Conservation (phyloP, 2,888 invertebrate species). For the Drosophila kanekoi region DNA sequence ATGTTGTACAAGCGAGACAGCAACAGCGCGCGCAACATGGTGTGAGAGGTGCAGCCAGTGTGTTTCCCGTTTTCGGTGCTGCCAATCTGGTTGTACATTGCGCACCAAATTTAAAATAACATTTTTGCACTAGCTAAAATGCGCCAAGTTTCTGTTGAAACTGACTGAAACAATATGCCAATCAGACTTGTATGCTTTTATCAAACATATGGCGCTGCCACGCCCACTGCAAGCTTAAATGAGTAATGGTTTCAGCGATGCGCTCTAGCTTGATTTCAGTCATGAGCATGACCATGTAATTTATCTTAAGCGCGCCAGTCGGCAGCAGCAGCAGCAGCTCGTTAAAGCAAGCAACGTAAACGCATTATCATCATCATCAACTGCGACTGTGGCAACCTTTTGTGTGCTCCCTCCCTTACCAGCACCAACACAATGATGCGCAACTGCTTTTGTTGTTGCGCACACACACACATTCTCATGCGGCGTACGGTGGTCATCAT, state of each 20-base stretch:
- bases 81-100: constrained; percentile 37
- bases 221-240: constrained; percentile 37
- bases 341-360: constrained; percentile 73
- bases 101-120: constrained; percentile 37
- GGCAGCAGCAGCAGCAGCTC: constrained; percentile 56
- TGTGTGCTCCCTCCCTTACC: constrained; percentile 27
- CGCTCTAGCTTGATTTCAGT: constrained; percentile 45
- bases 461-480: constrained; percentile 33
- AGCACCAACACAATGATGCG: constrained; percentile 44
- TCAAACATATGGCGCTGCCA: constrained; percentile 17
- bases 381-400: constrained; percentile 45
- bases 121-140: constrained; percentile 5
- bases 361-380: constrained; percentile 79
- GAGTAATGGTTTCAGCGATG: constrained; percentile 50
- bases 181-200: constrained; percentile 12
- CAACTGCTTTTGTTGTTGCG: constrained; percentile 64
- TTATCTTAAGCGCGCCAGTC: constrained; percentile 67
- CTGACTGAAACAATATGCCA: constrained; percentile 10
- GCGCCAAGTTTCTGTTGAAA: neutral
- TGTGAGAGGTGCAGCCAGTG: constrained; percentile 58
- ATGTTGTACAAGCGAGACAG: constrained; percentile 63
- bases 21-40: constrained; percentile 65
- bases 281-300: constrained; percentile 69
- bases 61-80: constrained; percentile 30
- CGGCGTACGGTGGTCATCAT: constrained; percentile 79